Evolutionary conservation across 1,140 invertebrate species (phyloP).

Genomic region (Brachionus asplanchnoidis): DNA sequence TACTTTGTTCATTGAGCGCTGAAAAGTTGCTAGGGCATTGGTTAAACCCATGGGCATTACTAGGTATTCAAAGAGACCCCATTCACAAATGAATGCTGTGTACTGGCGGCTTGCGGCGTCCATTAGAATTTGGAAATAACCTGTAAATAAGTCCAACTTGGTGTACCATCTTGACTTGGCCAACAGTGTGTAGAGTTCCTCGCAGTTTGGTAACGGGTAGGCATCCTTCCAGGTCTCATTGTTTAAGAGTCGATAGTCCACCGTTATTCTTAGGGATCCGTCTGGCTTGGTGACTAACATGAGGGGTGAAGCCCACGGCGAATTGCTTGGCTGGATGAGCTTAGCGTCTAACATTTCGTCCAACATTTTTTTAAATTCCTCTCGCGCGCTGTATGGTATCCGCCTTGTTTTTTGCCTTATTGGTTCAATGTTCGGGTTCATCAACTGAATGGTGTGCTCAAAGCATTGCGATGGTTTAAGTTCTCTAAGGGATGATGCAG

Average conservation of each 20-base stretch:
- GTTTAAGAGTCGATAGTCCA: conserved; percentile 19
- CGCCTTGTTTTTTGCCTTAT: background rate
- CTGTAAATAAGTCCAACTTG: conserved; percentile 44
- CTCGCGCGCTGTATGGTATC: background rate
- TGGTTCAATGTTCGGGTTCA: background rate
- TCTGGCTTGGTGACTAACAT: background rate
- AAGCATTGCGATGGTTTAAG: background rate
- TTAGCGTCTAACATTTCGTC: conserved; percentile 41
- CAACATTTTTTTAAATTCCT: conserved; percentile 15
- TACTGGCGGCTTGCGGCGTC: background rate
- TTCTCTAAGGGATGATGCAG: background rate
- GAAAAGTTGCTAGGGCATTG: conserved; percentile 58
- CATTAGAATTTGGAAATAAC: conserved; percentile 45
- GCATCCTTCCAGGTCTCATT: background rate
- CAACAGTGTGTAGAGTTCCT: background rate
- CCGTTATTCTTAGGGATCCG: background rate
- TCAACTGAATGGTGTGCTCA: background rate
- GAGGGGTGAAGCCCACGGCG: background rate
- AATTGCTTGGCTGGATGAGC: background rate
- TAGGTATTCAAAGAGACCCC: conserved; percentile 49
- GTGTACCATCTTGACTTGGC: background rate
- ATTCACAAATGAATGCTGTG: conserved; percentile 42
- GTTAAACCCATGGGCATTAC: conserved; percentile 57
- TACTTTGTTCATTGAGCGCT: conserved; percentile 56
- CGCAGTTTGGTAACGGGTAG: background rate